Evolutionary conservation across 64 coral and sea anemone species (phyloP).

Genomic region (Porites australiensis): DNA sequence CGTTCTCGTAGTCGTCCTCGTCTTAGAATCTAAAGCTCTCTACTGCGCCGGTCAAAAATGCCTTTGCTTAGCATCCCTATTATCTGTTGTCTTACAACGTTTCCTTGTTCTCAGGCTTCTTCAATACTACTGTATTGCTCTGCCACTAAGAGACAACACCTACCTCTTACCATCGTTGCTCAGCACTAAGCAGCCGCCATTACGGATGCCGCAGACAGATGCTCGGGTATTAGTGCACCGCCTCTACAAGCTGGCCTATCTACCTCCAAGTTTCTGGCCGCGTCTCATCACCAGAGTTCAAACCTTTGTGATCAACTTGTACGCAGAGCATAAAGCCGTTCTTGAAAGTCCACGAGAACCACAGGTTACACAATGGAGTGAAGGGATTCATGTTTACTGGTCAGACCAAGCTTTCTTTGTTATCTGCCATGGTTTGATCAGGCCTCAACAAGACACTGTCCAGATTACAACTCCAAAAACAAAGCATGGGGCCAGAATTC

Average conservation of each 20-base stretch:
- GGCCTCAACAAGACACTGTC: slow-evolving; percentile 28
- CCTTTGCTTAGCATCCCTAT: too few relatives aligned
- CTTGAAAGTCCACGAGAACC: slow-evolving; percentile 41
- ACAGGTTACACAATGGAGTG: slow-evolving; percentile 77
- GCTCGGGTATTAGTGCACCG: slow-evolving; percentile 37
- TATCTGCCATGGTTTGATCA: slow-evolving; percentile 51
- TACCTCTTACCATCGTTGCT: slow-evolving; percentile 83
- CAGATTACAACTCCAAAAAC: slow-evolving; percentile 78
- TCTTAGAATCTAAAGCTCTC: too few relatives aligned
- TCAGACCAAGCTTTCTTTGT: slow-evolving; percentile 61
- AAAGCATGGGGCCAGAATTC: slow-evolving; percentile 67
- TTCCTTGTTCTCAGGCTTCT: slow-evolving; percentile 61
- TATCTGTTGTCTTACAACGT: neutral
- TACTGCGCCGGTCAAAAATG: too few relatives aligned
- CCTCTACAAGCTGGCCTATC: slow-evolving; percentile 80
- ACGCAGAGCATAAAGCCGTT: slow-evolving; percentile 6
- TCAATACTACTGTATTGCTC: slow-evolving; percentile 75
- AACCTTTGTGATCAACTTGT: slow-evolving; percentile 63
- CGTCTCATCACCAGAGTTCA: slow-evolving; percentile 70
- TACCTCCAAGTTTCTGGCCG: slow-evolving; percentile 85
- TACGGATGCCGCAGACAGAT: slow-evolving; percentile 37
- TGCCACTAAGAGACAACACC: slow-evolving; percentile 70
- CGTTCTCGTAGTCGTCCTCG: too few relatives aligned
- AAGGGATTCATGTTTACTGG: slow-evolving; percentile 74
- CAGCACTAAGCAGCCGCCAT: neutral